Conservation (phyloP, 2,113 vertebrate species). For the Naja naja region DNA sequence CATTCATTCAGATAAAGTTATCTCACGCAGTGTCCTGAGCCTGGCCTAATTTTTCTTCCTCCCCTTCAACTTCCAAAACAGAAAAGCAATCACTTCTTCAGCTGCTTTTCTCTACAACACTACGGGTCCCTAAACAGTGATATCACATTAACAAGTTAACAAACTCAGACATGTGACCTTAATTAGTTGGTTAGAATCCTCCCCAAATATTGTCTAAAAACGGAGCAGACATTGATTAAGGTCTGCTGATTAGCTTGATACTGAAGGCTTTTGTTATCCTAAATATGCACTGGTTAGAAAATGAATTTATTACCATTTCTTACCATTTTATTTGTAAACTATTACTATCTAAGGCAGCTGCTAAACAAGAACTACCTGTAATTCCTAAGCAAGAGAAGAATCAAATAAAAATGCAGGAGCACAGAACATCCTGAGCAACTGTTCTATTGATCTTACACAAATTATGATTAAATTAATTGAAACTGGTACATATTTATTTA, state of each 20-base stretch:
- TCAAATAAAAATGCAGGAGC: not conserved
- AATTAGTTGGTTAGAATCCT: not conserved
- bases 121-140: not conserved
- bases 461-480: not conserved
- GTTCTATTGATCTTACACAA: not conserved
- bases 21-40: not conserved
- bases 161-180: not conserved
- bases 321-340: not conserved
- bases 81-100: not conserved
- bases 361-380: not conserved
- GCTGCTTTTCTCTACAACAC: not conserved
- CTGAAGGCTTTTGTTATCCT: not conserved
- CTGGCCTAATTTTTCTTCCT: not conserved
- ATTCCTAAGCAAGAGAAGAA: not conserved
- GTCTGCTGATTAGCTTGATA: not conserved
- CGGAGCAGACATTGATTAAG: not conserved
- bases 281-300: not conserved
- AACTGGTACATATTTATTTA: not conserved
- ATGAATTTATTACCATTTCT: not conserved
- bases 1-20: not conserved
- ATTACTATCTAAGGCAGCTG: not conserved
- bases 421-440: not conserved
- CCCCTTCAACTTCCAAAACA: not conserved
- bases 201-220: not conserved
- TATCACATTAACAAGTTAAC: not conserved